Percentiles rank a stretch among this genome's conserved stretches.
phyloP scores from a whole-genome alignment of 1,140 invertebrate genomes.

The Calliopsis andreniformis region DNA sequence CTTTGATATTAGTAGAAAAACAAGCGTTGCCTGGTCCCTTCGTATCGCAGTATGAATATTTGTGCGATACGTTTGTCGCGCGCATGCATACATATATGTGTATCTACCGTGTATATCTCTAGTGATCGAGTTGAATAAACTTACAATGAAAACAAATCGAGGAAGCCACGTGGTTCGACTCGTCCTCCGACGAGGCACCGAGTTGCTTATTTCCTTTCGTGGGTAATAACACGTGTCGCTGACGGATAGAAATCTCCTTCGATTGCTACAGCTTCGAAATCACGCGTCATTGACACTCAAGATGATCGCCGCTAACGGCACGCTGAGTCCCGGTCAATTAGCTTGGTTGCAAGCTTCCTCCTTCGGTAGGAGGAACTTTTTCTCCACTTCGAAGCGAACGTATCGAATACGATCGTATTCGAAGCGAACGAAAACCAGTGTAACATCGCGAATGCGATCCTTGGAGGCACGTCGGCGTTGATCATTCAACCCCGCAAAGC shows the following conservation, averaged over 20 bases:
- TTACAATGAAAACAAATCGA: neutral
- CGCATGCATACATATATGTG: too few species aligned
- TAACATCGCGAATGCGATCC: constrained; percentile 11
- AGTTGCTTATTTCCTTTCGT: constrained; percentile 25
- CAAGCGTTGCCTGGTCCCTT: neutral
- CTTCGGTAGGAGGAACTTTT: constrained; percentile 47
- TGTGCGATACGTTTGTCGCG: neutral
- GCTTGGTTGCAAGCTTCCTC: constrained; percentile 52
- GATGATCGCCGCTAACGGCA: constrained; percentile 50
- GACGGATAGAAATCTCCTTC: constrained; percentile 35
- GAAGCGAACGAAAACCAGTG: constrained; percentile 40
- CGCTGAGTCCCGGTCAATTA: constrained; percentile 61
- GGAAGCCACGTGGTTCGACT: neutral
- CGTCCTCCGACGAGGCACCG: neutral
- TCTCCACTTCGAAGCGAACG: constrained; percentile 27
- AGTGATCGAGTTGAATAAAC: neutral
- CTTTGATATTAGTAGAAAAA: constrained; percentile 15
- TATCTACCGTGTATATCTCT: neutral
- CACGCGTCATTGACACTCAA: constrained; percentile 45
- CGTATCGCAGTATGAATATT: constrained; percentile 2
- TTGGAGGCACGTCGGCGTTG: neutral
- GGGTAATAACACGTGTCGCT: constrained; percentile 9
- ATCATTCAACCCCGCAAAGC: neutral
- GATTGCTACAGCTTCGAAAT: constrained; percentile 39
- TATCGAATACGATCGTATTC: too few species aligned